Evolutionary conservation across 2,797 vertebrate genomes (phyloP), one percentile per base, ranked within the genome.

Genomic region (Myripristis murdjan): DNA sequence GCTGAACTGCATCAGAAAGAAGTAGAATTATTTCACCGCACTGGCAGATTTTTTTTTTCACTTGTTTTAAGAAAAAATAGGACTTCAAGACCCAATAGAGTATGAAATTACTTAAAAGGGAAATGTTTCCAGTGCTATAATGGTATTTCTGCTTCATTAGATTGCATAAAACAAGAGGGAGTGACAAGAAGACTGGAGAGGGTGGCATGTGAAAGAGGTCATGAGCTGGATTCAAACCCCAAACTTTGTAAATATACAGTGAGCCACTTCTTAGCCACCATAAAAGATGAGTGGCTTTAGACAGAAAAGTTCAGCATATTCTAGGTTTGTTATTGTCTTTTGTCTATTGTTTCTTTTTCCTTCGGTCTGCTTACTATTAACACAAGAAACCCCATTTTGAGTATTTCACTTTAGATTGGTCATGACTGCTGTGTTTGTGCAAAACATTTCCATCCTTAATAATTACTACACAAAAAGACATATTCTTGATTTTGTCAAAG

Each of bases 341-440:
- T n/a, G n/a, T n/a, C n/a, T n/a, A n/a, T n/a, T n/a, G n/a, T n/a
- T n/a, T n/a, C n/a, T n/a, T n/a, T n/a, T n/a, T n/a, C n/a, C n/a
- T n/a, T 77, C 61, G 68, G 28, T 70, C 49, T 56, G 49, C 67
- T 70, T 78, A 57, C 77, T 52, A 73, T 63, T 73, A 20, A 20
- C 20, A 20, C 78, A 79, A 69, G 70, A 77, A 77, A 81, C 79
- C 75, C 53, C 60, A 52, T 60, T 79, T 53, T 51, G 52, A 75
- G 57, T 68, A 35, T 9, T 75, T 59, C 15, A 16, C 56, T 71
- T 52, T 78, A 55, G 64, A 56, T 26, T 81, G 31, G 35, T 26
- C 10, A 54, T 63, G 72, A 35, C 43, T 22, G 53, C 26, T 10
- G 12, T 12, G 62, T 64, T 52, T 62, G 58, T 49, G 70, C 44